These are phyloP conservation scores for Tyria jacobaeae DNA, from an alignment of 2,888 invertebrate genomes.

Conservation along the genomic window DNA sequence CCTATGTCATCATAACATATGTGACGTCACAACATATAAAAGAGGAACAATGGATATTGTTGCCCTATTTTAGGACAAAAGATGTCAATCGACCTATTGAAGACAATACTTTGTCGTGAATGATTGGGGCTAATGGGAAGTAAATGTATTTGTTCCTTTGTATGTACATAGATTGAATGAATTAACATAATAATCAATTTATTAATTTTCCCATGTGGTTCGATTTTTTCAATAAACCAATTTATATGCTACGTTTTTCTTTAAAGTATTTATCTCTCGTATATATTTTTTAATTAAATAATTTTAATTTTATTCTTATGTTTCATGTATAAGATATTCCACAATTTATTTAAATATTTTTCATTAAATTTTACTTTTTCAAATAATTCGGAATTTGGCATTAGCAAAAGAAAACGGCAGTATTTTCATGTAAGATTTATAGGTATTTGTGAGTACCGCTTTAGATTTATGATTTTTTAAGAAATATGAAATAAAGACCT, in stretches of 20 bases:
- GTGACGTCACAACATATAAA: constrained; percentile 24
- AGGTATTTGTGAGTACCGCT: too few relatives aligned
- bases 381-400: too few relatives aligned
- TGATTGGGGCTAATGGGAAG: constrained; percentile 27
- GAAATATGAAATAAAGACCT: too few relatives aligned
- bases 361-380: too few relatives aligned
- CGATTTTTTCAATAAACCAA: constrained; percentile 2
- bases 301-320: not conserved
- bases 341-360: constrained; percentile 1
- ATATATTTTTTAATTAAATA: not conserved
- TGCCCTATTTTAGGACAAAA: constrained; percentile 28
- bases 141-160: constrained; percentile 22
- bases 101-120: constrained; percentile 21
- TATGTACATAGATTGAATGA: constrained; percentile 10
- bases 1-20: too few relatives aligned
- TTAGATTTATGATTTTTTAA: too few relatives aligned
- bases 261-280: not conserved
- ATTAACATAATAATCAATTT: not conserved
- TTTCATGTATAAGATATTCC: not conserved
- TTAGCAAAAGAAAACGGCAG: too few relatives aligned
- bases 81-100: constrained; percentile 25
- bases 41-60: constrained; percentile 43
- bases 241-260: not conserved
- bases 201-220: not conserved
- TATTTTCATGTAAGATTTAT: too few relatives aligned